Evolutionary conservation across 2,797 vertebrate genomes (phyloP).

Genomic region (Pipistrellus nathusii): DNA sequence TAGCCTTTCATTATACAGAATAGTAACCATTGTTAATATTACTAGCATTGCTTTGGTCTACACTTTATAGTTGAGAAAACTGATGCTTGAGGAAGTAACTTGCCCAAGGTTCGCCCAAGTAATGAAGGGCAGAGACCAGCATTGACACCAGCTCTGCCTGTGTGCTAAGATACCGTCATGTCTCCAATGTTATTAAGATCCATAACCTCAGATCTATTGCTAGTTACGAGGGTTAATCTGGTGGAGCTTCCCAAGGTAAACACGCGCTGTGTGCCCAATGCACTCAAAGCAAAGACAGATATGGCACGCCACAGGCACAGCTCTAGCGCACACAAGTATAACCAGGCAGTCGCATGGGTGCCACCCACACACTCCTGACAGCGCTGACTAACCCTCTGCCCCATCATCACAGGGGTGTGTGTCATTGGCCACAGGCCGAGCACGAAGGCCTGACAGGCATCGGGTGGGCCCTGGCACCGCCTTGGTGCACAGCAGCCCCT

Average conservation of each 20-base stretch:
- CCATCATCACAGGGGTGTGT: background rate
- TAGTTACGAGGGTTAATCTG: background rate
- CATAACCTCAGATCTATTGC: background rate
- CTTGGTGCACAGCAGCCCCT: background rate
- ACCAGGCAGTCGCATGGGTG: fast-evolving
- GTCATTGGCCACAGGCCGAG: background rate
- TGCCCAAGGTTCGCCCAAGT: background rate
- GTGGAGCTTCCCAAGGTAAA: background rate
- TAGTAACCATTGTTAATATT: background rate
- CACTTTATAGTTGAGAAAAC: background rate
- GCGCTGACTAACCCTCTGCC: background rate
- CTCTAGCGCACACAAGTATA: fast-evolving
- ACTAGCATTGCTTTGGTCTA: background rate
- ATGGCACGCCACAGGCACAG: background rate
- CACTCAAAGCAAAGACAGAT: background rate
- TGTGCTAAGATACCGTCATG: background rate
- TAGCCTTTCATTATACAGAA: too few species aligned
- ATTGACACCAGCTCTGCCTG: background rate
- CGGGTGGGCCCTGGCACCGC: background rate
- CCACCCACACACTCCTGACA: background rate
- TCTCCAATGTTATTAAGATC: background rate
- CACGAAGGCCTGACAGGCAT: background rate
- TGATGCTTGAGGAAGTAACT: background rate
- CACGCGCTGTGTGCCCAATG: background rate
- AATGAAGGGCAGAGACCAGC: background rate